Base-by-base conservation (phyloP, 35 echinoderm and acorn worm species). In the Ophiothrix spiculata region DNA sequence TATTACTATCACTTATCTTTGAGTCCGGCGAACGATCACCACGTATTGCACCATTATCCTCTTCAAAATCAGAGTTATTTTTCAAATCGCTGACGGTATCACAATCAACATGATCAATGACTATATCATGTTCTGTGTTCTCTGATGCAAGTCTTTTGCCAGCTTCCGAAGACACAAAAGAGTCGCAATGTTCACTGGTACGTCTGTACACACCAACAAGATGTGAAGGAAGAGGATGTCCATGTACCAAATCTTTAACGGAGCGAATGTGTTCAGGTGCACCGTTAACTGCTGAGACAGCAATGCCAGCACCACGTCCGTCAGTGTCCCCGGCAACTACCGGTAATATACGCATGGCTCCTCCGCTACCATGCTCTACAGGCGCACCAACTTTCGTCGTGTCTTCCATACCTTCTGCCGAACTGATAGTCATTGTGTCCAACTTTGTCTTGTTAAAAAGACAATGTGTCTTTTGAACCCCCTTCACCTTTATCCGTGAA, bases 321-420 rank as follows among this genome's bases (percentile, higher is more conserved):
- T n/a, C n/a, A n/a, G n/a, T n/a, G n/a, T n/a, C n/a, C 33, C 46
- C 54, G 11, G 29, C 35, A 35, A 32, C 54, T 64, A 56, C 56
- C 63, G 81, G 45, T 83, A 54, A 29, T 33, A 54, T 2, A 39
- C 37, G 16, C 40, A 42, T 38, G 35, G 81, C 81, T 63, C 46
- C 81, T 64, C 46, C 81, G 60, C 29, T 69, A 69, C 60, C 25
- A 25, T 82, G 80, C 35, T 84, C 46, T 10, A 60, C 54, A 54
- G 81, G 81, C 33, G 81, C 81, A 33, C 46, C 36, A 31, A 69
- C 81, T 56, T 84, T 84, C 4, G 60, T n/a, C 42, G 78, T 64
- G 23, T 84, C 81, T 60, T 84, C 81, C 81, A 84, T 84, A 23
- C 46, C 81, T 64, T 84, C 63, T 36, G 81, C 81, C 32, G 81